Conservation (phyloP, 1,140 invertebrate species). For the Eumaeus atala region DNA sequence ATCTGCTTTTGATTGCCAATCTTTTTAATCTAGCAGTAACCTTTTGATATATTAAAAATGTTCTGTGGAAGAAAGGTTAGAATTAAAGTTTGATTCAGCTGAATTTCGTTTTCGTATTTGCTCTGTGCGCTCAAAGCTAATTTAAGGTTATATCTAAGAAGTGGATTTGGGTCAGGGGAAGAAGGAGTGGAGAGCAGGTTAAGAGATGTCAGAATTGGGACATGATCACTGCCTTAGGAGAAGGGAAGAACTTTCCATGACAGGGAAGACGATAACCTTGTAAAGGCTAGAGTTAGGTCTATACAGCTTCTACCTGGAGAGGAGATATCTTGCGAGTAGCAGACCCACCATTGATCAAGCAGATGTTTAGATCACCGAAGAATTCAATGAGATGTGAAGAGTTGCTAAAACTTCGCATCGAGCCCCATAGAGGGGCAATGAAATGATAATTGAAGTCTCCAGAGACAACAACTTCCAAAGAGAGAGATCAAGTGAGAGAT, state of each 20-base stretch:
- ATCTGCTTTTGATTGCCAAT: not conserved
- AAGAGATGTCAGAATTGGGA: conserved; percentile 1
- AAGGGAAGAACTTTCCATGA: conserved; percentile 4
- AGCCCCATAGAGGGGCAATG: conserved; percentile 18
- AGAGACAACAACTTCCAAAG: conserved; percentile 3
- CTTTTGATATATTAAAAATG: conserved; percentile 5
- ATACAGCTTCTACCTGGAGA: conserved; percentile 6
- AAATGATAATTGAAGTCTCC: conserved; percentile 22
- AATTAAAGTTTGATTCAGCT: not conserved
- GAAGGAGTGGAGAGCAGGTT: not conserved
- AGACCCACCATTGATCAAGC: conserved; percentile 23
- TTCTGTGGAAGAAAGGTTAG: not conserved
- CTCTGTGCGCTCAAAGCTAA: not conserved
- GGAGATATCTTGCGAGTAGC: too few relatives aligned
- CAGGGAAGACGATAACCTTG: not conserved
- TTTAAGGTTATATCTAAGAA: not conserved
- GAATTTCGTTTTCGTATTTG: not conserved
- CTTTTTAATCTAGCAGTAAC: not conserved
- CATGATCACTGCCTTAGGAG: conserved; percentile 17
- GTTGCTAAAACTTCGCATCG: conserved; percentile 7
- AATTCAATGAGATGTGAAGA: conserved; percentile 13
- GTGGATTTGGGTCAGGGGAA: not conserved
- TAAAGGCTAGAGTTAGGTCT: conserved; percentile 10
- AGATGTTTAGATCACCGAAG: conserved; percentile 16
- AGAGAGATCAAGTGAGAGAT: not conserved